phyloP scores from a whole-genome alignment of 2,113 vertebrate species.

The Chrysemys picta region DNA sequence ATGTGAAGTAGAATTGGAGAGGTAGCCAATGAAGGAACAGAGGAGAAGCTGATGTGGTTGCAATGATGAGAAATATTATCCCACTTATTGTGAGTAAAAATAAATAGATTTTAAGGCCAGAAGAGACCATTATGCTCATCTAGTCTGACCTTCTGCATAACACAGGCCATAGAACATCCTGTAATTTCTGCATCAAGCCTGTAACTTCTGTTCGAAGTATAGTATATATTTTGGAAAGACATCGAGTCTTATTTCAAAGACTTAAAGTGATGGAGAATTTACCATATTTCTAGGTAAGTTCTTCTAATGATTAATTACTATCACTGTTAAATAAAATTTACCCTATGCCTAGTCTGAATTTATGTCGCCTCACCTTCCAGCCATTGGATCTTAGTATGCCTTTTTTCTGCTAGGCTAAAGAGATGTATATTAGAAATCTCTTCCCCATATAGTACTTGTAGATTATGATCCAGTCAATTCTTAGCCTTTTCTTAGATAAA shows the following conservation, averaged over 20 bases:
- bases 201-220: not conserved
- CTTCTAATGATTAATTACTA: not conserved
- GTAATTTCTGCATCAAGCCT: not conserved
- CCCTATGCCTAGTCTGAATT: not conserved
- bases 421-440: not conserved
- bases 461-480: not conserved
- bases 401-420: slow-evolving; percentile 1
- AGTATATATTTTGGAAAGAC: not conserved
- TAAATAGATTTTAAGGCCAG: not conserved
- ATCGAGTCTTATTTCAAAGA: not conserved
- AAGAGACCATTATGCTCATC: not conserved
- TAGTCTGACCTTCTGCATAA: not conserved
- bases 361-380: not conserved
- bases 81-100: not conserved
- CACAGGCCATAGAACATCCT: not conserved
- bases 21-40: not conserved
- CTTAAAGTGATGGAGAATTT: not conserved
- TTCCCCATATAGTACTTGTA: not conserved
- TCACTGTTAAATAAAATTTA: not conserved
- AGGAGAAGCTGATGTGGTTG: not conserved
- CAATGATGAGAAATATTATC: not conserved
- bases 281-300: not conserved
- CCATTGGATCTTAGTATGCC: not conserved
- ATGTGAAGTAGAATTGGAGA: not conserved
- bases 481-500: not conserved